These are phyloP conservation scores for Sternotherus odoratus DNA, from an alignment of 2,797 vertebrate genomes.

Conservation along the genomic window DNA sequence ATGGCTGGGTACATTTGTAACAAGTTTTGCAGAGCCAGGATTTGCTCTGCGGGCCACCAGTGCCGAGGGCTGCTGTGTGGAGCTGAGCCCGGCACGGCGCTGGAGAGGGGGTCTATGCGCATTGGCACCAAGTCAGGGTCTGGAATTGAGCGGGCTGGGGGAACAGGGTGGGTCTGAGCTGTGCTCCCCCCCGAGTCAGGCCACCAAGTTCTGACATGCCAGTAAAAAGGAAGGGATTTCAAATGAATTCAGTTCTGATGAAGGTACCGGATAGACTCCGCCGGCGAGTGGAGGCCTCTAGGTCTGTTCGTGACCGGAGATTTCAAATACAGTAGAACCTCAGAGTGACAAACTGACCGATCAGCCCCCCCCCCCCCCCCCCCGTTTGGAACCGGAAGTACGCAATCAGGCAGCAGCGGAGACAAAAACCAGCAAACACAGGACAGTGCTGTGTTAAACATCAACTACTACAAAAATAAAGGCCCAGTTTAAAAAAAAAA, in stretches of 20 bases:
- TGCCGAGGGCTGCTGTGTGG: neutral
- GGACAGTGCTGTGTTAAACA: too few species aligned
- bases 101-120: fast-evolving
- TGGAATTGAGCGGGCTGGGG: neutral
- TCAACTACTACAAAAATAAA: too few species aligned
- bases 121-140: neutral
- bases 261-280: neutral
- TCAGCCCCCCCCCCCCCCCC: too few species aligned
- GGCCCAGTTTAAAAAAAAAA: too few species aligned
- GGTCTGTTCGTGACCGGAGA: neutral
- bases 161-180: neutral
- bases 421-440: too few species aligned
- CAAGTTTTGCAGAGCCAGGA: neutral
- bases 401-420: too few species aligned
- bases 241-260: neutral
- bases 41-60: neutral
- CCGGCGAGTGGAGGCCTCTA: fast-evolving
- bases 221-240: neutral
- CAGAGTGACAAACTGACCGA: too few species aligned
- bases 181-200: neutral
- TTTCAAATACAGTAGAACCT: too few species aligned
- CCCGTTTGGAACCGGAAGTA: too few species aligned
- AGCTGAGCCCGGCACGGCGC: neutral
- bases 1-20: neutral
- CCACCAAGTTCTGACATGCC: neutral